A percentile compares a stretch with the other conserved stretches of the same genome.
Conservation (phyloP, 23 tunicate genomes). For the Botrylloides violaceus region DNA sequence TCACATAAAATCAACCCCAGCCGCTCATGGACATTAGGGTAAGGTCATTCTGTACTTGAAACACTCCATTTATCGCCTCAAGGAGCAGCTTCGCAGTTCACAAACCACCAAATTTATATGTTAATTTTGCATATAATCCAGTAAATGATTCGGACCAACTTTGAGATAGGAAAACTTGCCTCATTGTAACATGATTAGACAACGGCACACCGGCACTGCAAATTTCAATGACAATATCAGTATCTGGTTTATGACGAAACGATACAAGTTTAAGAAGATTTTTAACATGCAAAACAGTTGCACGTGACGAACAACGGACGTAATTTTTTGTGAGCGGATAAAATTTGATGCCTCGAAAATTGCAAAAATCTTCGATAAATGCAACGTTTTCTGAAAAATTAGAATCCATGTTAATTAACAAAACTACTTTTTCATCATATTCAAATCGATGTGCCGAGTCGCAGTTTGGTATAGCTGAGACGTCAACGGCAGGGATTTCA, state of each 20-base stretch:
- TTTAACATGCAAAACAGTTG: slow-evolving; percentile 43
- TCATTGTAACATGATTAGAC: not conserved
- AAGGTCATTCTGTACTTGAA: no score
- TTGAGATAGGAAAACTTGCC: not conserved
- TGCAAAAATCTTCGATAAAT: not conserved
- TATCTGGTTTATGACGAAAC: not conserved
- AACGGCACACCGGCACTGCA: not conserved
- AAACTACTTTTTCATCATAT: slow-evolving; percentile 47
- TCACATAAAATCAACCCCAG: no score
- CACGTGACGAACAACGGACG: slow-evolving; percentile 64
- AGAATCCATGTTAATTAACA: slow-evolving; percentile 24
- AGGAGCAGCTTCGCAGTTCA: no score
- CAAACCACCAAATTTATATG: not conserved
- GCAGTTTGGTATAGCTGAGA: slow-evolving; percentile 26
- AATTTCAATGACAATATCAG: not conserved
- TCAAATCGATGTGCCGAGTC: slow-evolving; percentile 44
- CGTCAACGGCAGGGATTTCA: slow-evolving; percentile 36
- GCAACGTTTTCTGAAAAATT: not conserved
- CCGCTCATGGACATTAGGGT: no score
- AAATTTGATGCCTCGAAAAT: slow-evolving; percentile 18
- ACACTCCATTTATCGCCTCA: no score
- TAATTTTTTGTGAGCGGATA: slow-evolving; percentile 35
- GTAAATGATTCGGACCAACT: not conserved
- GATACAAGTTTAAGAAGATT: slow-evolving; percentile 9
- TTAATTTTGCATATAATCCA: not conserved